Evolutionary conservation across 2,888 invertebrate genomes (phyloP).

Genomic region (Dynastes grantii): DNA sequence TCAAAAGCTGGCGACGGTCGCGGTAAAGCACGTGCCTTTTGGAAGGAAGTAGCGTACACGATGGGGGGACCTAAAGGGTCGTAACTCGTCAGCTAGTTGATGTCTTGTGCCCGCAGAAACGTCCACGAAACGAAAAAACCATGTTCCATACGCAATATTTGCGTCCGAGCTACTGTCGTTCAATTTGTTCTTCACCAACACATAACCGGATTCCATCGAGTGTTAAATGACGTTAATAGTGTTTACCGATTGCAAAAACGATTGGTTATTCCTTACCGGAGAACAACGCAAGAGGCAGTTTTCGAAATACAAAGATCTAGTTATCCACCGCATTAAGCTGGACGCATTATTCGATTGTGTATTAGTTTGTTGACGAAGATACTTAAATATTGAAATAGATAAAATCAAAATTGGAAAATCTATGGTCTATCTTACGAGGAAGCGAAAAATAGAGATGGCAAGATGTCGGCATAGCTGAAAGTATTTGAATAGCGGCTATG

Average conservation of each 20-base stretch:
- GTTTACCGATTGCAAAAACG: constrained; percentile 43
- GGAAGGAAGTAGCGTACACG: constrained; percentile 65
- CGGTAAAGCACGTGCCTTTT: constrained; percentile 64
- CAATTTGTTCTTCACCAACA: constrained; percentile 24
- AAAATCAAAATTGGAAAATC: not conserved
- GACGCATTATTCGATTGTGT: not conserved
- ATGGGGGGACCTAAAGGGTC: constrained; percentile 59
- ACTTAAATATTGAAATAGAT: not conserved
- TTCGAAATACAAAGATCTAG: constrained; percentile 2
- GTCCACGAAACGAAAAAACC: constrained; percentile 42
- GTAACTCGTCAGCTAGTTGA: constrained; percentile 50
- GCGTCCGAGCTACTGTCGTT: constrained; percentile 7
- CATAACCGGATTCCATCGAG: constrained; percentile 32
- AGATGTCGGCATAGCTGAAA: constrained; percentile 93
- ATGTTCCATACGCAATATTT: constrained; percentile 4
- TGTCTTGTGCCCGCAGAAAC: constrained; percentile 51
- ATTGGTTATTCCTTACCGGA: not conserved
- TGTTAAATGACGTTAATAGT: constrained; percentile 40
- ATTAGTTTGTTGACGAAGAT: not conserved
- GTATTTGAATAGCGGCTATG: constrained; percentile 83
- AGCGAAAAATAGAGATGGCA: constrained; percentile 79
- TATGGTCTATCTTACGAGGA: not conserved
- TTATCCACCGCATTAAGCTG: not conserved
- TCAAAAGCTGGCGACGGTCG: constrained; percentile 57
- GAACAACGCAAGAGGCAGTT: not conserved